Percentiles rank a stretch among this genome's conserved stretches.
phyloP scores from a whole-genome alignment of 2,113 vertebrate genomes.

The Pteronura brasiliensis region DNA sequence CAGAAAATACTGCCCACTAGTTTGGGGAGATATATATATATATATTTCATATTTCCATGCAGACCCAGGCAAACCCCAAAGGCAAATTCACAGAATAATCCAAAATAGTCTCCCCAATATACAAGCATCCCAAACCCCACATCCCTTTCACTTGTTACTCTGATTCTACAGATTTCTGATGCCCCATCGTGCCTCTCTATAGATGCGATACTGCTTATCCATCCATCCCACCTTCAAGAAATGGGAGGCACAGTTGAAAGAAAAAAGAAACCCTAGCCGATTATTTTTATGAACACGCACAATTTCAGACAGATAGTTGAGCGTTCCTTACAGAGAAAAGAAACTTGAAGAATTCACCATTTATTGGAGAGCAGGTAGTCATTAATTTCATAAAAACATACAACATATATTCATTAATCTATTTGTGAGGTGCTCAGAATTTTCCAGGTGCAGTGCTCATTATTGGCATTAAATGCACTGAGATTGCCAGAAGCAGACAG shows the following conservation, averaged over 20 bases:
- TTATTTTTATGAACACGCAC: background rate
- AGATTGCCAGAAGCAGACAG: conserved; percentile 51
- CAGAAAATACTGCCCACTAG: background rate
- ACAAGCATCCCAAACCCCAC: background rate
- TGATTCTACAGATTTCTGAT: background rate
- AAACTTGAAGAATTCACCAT: background rate
- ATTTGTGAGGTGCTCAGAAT: conserved; percentile 35
- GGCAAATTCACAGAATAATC: background rate
- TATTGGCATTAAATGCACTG: conserved; percentile 34
- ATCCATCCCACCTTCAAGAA: background rate
- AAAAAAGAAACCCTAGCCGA: background rate
- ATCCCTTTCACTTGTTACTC: background rate
- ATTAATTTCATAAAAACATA: conserved; percentile 43
- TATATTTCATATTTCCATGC: background rate
- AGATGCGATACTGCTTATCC: background rate
- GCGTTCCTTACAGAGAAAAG: background rate
- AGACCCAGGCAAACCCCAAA: background rate
- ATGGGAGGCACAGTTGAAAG: background rate
- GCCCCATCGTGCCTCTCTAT: background rate
- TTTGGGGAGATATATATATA: background rate
- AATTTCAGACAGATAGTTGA: background rate
- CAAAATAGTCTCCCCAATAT: background rate
- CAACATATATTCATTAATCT: conserved; percentile 46
- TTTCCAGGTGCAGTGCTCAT: conserved; percentile 59
- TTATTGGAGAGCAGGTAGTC: conserved; percentile 1